These are phyloP conservation scores for Pedicia rivosa DNA, from an alignment of 2,888 invertebrate genomes.

Conservation along the genomic window DNA sequence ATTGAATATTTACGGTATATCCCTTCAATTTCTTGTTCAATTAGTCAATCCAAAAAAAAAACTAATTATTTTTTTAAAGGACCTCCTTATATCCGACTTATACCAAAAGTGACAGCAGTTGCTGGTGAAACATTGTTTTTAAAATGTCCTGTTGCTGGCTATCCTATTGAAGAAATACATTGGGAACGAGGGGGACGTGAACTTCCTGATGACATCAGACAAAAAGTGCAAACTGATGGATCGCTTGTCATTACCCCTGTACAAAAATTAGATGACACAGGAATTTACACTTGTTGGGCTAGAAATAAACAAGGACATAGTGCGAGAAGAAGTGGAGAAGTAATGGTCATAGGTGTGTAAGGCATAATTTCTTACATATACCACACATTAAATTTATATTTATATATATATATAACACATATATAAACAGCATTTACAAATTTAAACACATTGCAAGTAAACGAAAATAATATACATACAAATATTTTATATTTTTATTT, in stretches of 20 bases:
- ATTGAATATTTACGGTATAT: constrained; percentile 64
- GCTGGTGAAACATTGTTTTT: constrained; percentile 58
- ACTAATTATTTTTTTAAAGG: constrained; percentile 38
- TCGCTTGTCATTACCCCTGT: constrained; percentile 59
- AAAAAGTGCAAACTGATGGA: constrained; percentile 57
- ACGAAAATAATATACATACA: no score
- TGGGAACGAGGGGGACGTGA: constrained; percentile 62
- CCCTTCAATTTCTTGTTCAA: constrained; percentile 8
- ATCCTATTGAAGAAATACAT: constrained; percentile 62
- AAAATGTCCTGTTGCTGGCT: constrained; percentile 69
- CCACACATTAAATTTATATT: no score
- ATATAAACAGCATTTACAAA: no score
- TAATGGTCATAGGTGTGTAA: constrained; percentile 60
- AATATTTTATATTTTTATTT: no score
- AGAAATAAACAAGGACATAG: constrained; percentile 61
- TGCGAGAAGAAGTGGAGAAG: constrained; percentile 54
- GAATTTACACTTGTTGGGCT: constrained; percentile 67
- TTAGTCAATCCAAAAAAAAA: no score
- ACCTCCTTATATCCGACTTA: constrained; percentile 60
- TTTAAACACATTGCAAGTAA: no score
- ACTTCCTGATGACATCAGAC: constrained; percentile 63
- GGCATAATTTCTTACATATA: no score
- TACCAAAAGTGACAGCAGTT: constrained; percentile 67
- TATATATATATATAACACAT: no score
- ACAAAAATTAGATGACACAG: constrained; percentile 56